Conservation (phyloP, 2,888 invertebrate genomes). For the Syritta pipiens region DNA sequence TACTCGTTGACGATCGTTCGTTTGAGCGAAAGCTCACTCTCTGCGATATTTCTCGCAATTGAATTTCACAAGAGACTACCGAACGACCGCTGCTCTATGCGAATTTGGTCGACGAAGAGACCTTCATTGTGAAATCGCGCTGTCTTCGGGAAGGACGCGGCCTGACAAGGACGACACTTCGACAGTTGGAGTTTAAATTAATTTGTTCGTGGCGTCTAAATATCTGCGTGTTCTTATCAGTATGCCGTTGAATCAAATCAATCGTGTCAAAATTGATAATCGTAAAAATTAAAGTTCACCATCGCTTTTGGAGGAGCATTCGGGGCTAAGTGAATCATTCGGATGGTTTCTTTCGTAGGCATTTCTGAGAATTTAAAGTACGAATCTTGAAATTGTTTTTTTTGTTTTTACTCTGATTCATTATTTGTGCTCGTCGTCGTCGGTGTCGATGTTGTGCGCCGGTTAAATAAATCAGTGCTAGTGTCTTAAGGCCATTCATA, state of each 20-base stretch:
- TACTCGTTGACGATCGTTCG: neutral
- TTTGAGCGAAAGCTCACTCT: slow-evolving; percentile 34
- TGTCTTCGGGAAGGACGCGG: slow-evolving; percentile 31
- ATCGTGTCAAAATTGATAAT: too few species aligned
- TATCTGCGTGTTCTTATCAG: neutral
- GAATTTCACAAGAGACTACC: slow-evolving; percentile 32
- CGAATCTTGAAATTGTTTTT: slow-evolving; percentile 25
- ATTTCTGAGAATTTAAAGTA: slow-evolving; percentile 58
- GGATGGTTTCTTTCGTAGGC: slow-evolving; percentile 54
- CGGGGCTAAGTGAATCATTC: slow-evolving; percentile 53
- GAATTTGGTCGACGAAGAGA: slow-evolving; percentile 4
- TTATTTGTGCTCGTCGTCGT: slow-evolving; percentile 10
- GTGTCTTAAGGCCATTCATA: slow-evolving; percentile 18
- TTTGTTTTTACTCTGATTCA: slow-evolving; percentile 35
- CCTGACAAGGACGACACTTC: slow-evolving; percentile 23
- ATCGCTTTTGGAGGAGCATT: slow-evolving; percentile 11
- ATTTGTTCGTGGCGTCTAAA: too few species aligned
- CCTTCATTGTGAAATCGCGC: slow-evolving; percentile 47
- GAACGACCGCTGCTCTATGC: neutral
- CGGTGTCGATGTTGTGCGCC: slow-evolving; percentile 18
- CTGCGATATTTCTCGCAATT: slow-evolving; percentile 51
- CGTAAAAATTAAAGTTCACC: neutral
- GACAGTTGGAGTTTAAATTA: too few species aligned
- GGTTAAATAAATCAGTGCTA: slow-evolving; percentile 39
- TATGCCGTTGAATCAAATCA: too few species aligned